A percentile compares a stretch with the other conserved stretches of the same genome.
Evolutionary conservation across 2,113 vertebrate species (phyloP).

Genomic region (Triplophysa siluroides): DNA sequence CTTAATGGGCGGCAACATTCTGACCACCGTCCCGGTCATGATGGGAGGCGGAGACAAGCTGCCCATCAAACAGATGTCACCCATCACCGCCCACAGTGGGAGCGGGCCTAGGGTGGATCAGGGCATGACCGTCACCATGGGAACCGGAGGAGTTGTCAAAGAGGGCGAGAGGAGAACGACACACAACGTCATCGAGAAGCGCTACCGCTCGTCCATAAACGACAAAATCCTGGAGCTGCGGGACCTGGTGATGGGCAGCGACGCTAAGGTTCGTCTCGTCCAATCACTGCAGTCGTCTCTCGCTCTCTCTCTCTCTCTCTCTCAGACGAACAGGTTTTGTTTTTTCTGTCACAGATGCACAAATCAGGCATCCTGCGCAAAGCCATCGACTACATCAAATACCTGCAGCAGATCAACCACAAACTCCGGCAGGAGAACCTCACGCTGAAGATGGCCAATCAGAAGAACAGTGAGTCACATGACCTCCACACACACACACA

Average conservation of each 20-base stretch:
- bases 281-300: too few species aligned
- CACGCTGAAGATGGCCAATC: constrained; percentile 90
- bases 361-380: constrained; percentile 95
- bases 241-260: constrained; percentile 94
- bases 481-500: constrained; percentile 15
- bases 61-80: constrained; percentile 90
- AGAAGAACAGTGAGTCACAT: constrained; percentile 89
- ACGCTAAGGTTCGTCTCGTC: constrained; percentile 85
- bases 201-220: constrained; percentile 96
- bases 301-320: too few species aligned
- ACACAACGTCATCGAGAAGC: constrained; percentile 99
- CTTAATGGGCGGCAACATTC: constrained; percentile 92
- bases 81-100: constrained; percentile 75
- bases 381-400: constrained; percentile 97
- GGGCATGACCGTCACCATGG: constrained; percentile 57
- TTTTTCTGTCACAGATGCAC: constrained; percentile 81
- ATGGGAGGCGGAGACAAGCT: constrained; percentile 95
- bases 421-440: constrained; percentile 97
- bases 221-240: constrained; percentile 97
- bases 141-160: constrained; percentile 81
- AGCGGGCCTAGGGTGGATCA: constrained; percentile 73
- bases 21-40: constrained; percentile 94
- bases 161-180: constrained; percentile 95
- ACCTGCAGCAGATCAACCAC: constrained; percentile 94
- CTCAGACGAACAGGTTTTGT: not conserved